These are phyloP conservation scores for Drosophila suboccidentalis DNA, from an alignment of 2,888 invertebrate genomes.

Conservation along the genomic window DNA sequence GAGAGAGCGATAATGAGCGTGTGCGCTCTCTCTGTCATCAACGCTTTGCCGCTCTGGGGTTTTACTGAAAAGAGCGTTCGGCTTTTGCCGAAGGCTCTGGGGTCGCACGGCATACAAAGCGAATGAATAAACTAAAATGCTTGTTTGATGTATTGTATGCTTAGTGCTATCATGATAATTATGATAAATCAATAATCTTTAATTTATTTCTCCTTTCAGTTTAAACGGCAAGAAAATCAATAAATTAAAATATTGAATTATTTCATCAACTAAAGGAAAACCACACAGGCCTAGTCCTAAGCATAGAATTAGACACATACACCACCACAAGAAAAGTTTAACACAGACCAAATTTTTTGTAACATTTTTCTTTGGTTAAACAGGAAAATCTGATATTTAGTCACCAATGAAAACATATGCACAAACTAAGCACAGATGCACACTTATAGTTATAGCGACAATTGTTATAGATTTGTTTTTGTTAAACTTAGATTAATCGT, in stretches of 20 bases:
- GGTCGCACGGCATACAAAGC: too few species aligned
- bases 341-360: neutral
- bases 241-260: conserved; percentile 51
- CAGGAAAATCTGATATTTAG: conserved; percentile 5
- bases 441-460: conserved; percentile 31
- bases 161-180: neutral
- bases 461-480: conserved; percentile 46
- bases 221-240: conserved; percentile 49
- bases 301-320: conserved; percentile 29
- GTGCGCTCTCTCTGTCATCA: too few species aligned
- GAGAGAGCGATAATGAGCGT: too few species aligned
- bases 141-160: too few species aligned
- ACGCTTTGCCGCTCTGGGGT: too few species aligned
- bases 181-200: neutral
- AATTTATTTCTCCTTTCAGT: conserved; percentile 42
- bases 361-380: neutral
- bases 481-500: conserved; percentile 47
- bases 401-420: neutral
- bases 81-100: too few species aligned
- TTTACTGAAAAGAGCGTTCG: too few species aligned
- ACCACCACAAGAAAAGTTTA: neutral
- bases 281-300: conserved; percentile 58
- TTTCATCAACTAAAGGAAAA: conserved; percentile 31
- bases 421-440: conserved; percentile 22
- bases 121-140: too few species aligned